Base-by-base conservation (phyloP, 2,888 invertebrate genomes). In the Cerceris rybyensis region DNA sequence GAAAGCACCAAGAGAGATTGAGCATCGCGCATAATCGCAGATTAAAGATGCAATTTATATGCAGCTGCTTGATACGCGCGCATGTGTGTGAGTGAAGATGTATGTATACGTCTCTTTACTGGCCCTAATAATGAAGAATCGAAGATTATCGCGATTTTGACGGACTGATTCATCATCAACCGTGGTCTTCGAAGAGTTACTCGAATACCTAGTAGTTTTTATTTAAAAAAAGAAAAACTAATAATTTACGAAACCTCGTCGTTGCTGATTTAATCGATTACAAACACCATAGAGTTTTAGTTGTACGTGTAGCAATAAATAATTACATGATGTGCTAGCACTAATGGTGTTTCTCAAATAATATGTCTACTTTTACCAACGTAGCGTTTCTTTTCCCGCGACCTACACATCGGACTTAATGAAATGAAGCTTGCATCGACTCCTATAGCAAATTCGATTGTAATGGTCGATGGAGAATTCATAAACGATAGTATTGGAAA, bases 1-100 rank as follows among this genome's bases (percentile, higher is more conserved):
- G 80, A 84, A 88, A 89, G 88, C 89, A 90, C 88, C 87, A 83
- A 83, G 85, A 70, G 81, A 83, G 82, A 81, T 86, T 88, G 86
- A 88, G 87, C 89, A 89, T 83, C 82, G 80, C 78, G 75, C 70
- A 73, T 72, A 66, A 78, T 69, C 72, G 73, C 80, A 78, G 72
- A 75, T 80, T 78, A 78, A 78, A 78, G 64, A 74, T 64, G 78
- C 70, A 67, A 76, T 78, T 78, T 78, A 70, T 49, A 69, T 63
- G 66, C 72, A 46, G 67, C 67, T 70, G 60, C 41, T 63, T 73
- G 57, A 57, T 63, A 63, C 42, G 54, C 58, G 52, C 63, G 68
- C 59, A 43, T 68, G 57, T 61, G 57, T 52, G 57, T 68, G 39
- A 61, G 54, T 28, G 55, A 60, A 41, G 41, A 14, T 61, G 11